phyloP scores from a whole-genome alignment of 2,888 invertebrate genomes.

The Lathronympha strigana region DNA sequence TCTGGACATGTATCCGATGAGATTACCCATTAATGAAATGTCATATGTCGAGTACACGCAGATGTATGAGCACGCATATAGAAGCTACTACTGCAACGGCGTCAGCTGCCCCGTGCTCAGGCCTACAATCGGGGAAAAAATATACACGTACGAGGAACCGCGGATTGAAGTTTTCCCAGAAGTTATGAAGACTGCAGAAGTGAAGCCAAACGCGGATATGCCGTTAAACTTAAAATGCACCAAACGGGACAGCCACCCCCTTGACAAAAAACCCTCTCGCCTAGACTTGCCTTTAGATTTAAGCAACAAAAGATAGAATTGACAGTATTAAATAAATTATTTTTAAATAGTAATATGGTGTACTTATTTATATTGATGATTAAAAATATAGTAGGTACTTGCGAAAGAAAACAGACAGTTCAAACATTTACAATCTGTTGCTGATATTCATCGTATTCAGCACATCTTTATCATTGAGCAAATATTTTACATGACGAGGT shows the following conservation, averaged over 20 bases:
- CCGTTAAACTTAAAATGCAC: constrained; percentile 76
- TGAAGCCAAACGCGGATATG: constrained; percentile 61
- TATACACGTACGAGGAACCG: constrained; percentile 61
- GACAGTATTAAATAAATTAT: constrained; percentile 58
- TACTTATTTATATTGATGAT: constrained; percentile 40
- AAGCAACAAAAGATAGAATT: constrained; percentile 81
- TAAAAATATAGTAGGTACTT: constrained; percentile 11
- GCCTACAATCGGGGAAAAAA: constrained; percentile 64
- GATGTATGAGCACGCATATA: constrained; percentile 77
- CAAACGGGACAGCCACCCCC: constrained; percentile 68
- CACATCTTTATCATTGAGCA: constrained; percentile 63
- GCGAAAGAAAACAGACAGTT: constrained; percentile 40
- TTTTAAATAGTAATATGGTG: constrained; percentile 44
- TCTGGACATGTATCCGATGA: constrained; percentile 64
- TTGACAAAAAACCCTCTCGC: constrained; percentile 70
- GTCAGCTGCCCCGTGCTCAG: constrained; percentile 64
- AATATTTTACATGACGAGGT: constrained; percentile 55
- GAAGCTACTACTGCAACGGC: constrained; percentile 66
- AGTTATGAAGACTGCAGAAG: constrained; percentile 45
- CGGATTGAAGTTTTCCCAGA: constrained; percentile 49
- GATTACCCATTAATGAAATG: constrained; percentile 72
- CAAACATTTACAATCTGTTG: constrained; percentile 57
- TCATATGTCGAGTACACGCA: constrained; percentile 74
- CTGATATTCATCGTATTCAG: constrained; percentile 66
- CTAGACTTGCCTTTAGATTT: constrained; percentile 86